Evolutionary conservation across 2,888 invertebrate genomes (phyloP), one percentile per base, ranked within the genome.

Genomic region (Phorcus lineatus): DNA sequence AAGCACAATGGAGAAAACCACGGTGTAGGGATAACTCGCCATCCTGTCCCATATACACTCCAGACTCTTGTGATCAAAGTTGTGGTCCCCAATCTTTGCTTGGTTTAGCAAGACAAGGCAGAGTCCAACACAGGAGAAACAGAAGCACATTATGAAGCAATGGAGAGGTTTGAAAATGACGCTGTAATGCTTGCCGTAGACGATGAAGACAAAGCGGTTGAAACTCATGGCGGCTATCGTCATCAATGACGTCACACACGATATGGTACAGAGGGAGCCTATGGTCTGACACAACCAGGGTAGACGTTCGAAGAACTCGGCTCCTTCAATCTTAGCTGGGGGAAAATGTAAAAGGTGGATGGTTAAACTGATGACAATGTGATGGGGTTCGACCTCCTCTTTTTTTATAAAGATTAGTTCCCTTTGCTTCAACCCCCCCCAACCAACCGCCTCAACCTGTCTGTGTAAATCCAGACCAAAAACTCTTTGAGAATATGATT

Each of bases 21-120:
- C 83, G 7, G 90, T 90, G 81, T 87, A 90, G 4, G 87, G 82
- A 74, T 83, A 84, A 3, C 86, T 86, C 17, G 86, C 84, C 85
- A 86, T 87, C 9, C 90, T 81, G 77, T 89, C 88, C 88, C 89
- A 90, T 28, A 90, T 88, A 79, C 89, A 90, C 77, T 88, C 88
- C 16, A 87, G 77, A 52, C 86, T 86, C 80, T 88, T 88, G 22
- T 81, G 80, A 80, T 90, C 88, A 70, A 87, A 90, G 9, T 80
- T 70, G 79, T 90, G 89, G 75, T 86, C 86, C 0, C 88, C 87
- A 57, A 88, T 82, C 16, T 86, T 88, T 0, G 86, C 83, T 28
- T 85, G 74, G 66, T 88, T 87, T 1, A 89, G 81, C 2, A 87
- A 77, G 0, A 88, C 85, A 7, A 90, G 80, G 7, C 82, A 54